Percentiles rank a stretch among this genome's conserved stretches.
phyloP scores from a whole-genome alignment of 1,140 invertebrate species.

The Luehdorfia chinensis region DNA sequence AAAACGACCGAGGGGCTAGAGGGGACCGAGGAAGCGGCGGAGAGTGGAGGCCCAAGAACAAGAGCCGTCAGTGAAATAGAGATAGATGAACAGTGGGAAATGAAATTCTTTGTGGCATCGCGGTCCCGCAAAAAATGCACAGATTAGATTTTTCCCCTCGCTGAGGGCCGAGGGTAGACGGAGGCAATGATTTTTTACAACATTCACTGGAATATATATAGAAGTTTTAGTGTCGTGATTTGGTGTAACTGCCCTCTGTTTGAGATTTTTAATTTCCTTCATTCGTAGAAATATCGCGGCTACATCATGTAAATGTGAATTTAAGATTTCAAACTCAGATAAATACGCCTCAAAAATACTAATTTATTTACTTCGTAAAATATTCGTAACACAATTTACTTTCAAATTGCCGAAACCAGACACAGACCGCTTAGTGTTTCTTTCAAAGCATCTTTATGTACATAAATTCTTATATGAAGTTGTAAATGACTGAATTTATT shows the following conservation, averaged over 20 bases:
- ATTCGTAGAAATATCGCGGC: conserved; percentile 35
- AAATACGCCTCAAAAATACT: conserved; percentile 3
- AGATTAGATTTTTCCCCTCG: conserved; percentile 78
- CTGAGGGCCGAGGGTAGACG: conserved; percentile 63
- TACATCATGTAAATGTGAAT: conserved; percentile 15
- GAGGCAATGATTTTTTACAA: conserved; percentile 77
- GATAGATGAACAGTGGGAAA: conserved; percentile 79
- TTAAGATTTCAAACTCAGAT: background rate
- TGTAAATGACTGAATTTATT: too few relatives aligned
- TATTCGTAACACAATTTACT: background rate
- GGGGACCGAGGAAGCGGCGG: conserved; percentile 29
- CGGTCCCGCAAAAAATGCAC: conserved; percentile 78
- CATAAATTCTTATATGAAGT: too few relatives aligned
- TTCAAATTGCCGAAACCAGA: background rate
- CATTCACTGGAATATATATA: conserved; percentile 69
- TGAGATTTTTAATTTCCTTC: conserved; percentile 74
- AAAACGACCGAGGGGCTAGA: conserved; percentile 52
- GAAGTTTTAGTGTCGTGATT: conserved; percentile 70
- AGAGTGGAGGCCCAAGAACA: conserved; percentile 58
- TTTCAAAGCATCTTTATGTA: too few relatives aligned
- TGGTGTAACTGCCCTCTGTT: conserved; percentile 71
- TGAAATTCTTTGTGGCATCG: conserved; percentile 79
- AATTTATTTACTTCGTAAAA: background rate
- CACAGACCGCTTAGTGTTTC: background rate
- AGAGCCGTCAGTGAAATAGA: conserved; percentile 76